Evolutionary conservation across 2,113 vertebrate species (phyloP).

Genomic region (Amia ocellicauda): DNA sequence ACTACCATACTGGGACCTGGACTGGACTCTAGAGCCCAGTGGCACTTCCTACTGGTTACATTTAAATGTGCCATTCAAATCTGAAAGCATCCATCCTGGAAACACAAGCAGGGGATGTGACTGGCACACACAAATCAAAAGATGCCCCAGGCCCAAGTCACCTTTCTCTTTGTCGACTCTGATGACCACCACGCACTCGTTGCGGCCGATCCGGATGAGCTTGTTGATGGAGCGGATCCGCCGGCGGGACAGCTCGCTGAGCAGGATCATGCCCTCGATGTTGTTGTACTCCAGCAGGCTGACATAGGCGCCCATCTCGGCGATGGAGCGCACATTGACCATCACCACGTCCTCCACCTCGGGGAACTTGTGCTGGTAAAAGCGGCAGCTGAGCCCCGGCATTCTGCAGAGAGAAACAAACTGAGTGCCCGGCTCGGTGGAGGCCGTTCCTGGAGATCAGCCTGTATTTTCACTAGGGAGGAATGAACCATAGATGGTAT

Average conservation of each 20-base stretch:
- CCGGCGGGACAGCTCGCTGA: constrained; percentile 90
- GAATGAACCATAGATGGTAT: too few species aligned
- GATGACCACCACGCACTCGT: constrained; percentile 96
- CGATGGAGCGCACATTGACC: constrained; percentile 96
- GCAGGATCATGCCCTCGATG: constrained; percentile 97
- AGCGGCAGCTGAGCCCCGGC: constrained; percentile 94
- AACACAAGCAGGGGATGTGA: too few species aligned
- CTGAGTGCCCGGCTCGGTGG: too few species aligned
- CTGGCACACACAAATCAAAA: background rate
- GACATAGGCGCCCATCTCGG: constrained; percentile 97
- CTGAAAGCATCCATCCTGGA: too few species aligned
- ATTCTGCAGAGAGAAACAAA: constrained; percentile 65
- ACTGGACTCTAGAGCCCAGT: too few species aligned
- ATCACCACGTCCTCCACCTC: constrained; percentile 98
- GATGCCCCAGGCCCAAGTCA: too few species aligned
- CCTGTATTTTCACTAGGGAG: too few species aligned
- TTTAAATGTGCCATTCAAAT: too few species aligned
- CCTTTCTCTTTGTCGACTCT: constrained; percentile 98
- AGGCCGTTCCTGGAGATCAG: too few species aligned
- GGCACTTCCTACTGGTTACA: too few species aligned
- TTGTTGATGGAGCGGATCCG: constrained; percentile 98
- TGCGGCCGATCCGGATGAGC: constrained; percentile 95
- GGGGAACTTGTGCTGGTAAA: constrained; percentile 97
- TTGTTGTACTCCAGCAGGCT: constrained; percentile 97
- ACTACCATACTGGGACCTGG: too few species aligned